Base-by-base conservation (phyloP, 1,140 invertebrate species). In the Drosophila malerkotliana region DNA sequence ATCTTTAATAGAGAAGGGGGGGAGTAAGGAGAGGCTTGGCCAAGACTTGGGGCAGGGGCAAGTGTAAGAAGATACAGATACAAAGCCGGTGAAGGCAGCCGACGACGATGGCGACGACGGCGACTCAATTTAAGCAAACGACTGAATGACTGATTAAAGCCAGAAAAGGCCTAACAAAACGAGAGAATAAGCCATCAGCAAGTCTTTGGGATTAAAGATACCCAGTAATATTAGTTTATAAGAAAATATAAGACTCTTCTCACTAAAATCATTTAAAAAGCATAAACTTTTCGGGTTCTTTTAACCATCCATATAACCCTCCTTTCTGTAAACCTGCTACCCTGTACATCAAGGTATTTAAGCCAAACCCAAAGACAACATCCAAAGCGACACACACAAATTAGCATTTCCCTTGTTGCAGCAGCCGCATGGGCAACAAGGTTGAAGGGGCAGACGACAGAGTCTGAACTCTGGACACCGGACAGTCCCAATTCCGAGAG, bases 371-470 rank as follows among this genome's bases (percentile, higher is more conserved):
- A 55, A 57, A 49, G 61, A 68, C 76, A 69, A 68, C 51, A 49
- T 61, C 75, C 63, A 71, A 76, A 88, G 78, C 74, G 71, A 88
- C 84, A 79, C 69, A 88, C 83, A 82, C 83, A 87, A 87, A 87
- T 87, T 87, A 88, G 83, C 83, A 87, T 87, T 87, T 87, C 79
- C 83, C 83, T 87, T 87, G 79, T 87, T 68, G 79, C 72, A 64
- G 62, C 80, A 69, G 59, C 72, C 14, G 39, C 12, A 14, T 18
- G 41, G 6, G 10, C 2, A 15, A 14, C 12, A 41, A 15, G 41
- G 41, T 14, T 14, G 15, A 18, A 44, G 41, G n/a, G n/a, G 41
- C 41, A 44, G n/a, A n/a, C 6, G 15, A 44, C 41, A 45, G 59
- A 53, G 63, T 64, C 63, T 67, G 63, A 67, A 52, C 58, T 54